Percentiles rank a stretch among this genome's conserved stretches.
These are phyloP conservation scores for Ligdia adustata DNA, from an alignment of 2,888 invertebrate genomes.

Conservation along the genomic window DNA sequence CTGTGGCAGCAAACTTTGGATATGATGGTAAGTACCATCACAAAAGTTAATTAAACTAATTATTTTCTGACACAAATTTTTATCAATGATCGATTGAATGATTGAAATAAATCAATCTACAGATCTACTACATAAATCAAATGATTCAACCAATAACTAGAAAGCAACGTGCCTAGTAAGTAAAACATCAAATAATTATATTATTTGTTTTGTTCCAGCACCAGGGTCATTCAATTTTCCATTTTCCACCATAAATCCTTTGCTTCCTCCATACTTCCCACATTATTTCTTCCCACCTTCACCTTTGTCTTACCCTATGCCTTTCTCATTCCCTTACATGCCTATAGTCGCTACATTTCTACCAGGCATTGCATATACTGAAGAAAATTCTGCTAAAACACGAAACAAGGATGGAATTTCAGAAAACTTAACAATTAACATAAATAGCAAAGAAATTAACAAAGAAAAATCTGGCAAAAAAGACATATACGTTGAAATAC, in stretches of 20 bases:
- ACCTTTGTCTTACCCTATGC: not conserved
- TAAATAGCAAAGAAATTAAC: no score
- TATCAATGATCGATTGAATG: no score
- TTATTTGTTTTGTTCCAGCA: slow-evolving; percentile 13
- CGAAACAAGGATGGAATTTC: no score
- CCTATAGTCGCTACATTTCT: not conserved
- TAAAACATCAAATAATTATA: no score
- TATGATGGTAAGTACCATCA: slow-evolving; percentile 26
- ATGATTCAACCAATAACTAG: no score
- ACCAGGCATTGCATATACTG: not conserved
- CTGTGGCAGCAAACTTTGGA: slow-evolving; percentile 26
- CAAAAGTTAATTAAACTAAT: no score
- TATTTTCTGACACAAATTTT: no score
- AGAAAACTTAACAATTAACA: no score
- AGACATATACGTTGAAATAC: slow-evolving; percentile 5
- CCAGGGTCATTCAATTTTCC: not conserved
- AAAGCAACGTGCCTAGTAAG: no score
- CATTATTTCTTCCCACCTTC: not conserved
- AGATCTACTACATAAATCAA: no score
- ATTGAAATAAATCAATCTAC: no score
- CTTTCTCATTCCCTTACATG: not conserved
- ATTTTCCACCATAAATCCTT: not conserved
- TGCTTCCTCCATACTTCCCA: not conserved
- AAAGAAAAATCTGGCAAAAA: not conserved
- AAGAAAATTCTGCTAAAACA: no score